These are phyloP conservation scores for Nephila pilipes DNA, from an alignment of 1,140 invertebrate genomes.

Conservation along the genomic window DNA sequence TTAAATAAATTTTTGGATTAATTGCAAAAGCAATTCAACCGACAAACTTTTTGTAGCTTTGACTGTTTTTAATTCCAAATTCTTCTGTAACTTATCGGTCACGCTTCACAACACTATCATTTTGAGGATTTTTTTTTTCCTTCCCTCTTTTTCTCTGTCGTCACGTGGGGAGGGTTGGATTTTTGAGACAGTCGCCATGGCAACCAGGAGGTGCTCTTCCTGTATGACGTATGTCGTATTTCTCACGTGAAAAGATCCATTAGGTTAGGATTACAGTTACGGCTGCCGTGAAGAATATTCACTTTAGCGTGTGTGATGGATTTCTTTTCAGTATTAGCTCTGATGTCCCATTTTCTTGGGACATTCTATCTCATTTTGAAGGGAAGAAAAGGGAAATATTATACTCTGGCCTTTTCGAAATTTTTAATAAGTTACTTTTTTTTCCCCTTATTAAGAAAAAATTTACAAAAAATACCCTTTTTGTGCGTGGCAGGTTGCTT, in stretches of 20 bases:
- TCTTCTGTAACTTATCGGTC: not conserved
- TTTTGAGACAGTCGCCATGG: not conserved
- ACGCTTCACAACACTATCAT: not conserved
- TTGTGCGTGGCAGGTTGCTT: too few species aligned
- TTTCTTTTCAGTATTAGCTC: not conserved
- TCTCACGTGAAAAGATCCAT: slow-evolving; percentile 31
- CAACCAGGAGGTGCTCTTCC: not conserved
- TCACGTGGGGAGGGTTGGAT: not conserved
- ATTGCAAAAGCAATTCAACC: not conserved
- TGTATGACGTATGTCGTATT: slow-evolving; percentile 9
- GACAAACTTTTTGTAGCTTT: not conserved
- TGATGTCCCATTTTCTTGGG: not conserved
- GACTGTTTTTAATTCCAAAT: not conserved
- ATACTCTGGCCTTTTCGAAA: not conserved
- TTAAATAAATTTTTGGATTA: too few species aligned
- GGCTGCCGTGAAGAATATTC: not conserved
- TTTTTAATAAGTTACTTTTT: not conserved
- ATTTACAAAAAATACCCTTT: not conserved
- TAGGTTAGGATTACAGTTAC: slow-evolving; percentile 16
- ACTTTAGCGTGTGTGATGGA: slow-evolving; percentile 14
- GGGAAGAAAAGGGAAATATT: not conserved
- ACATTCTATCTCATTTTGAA: not conserved
- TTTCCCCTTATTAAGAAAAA: not conserved
- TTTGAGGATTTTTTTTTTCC: not conserved
- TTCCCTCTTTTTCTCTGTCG: not conserved